Conservation (phyloP, 2,888 invertebrate species). For the Aphelenchoides bicaudatus region DNA sequence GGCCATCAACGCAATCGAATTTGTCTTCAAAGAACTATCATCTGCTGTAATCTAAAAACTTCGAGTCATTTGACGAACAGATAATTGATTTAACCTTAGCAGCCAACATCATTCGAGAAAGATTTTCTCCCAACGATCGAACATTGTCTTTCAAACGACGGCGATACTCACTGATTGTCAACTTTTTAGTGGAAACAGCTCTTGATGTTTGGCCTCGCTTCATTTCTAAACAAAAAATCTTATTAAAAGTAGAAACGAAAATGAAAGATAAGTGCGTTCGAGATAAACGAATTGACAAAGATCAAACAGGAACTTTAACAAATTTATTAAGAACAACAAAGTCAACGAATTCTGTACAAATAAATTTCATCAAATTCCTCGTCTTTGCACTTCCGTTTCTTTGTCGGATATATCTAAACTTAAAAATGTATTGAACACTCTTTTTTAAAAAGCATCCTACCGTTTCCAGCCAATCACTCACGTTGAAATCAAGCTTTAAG, state of each 20-base stretch:
- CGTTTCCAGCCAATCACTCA: constrained; percentile 46
- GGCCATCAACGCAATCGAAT: constrained; percentile 42
- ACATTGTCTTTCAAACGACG: constrained; percentile 91
- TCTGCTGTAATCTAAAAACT: constrained; percentile 30
- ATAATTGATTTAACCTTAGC: constrained; percentile 52
- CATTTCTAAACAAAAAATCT: not conserved
- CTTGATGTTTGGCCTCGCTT: not conserved
- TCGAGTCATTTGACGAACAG: not conserved
- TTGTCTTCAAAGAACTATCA: constrained; percentile 43
- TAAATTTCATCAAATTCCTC: constrained; percentile 1
- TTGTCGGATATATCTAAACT: constrained; percentile 7
- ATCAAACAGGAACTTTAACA: not conserved
- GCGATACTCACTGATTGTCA: constrained; percentile 86
- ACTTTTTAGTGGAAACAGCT: constrained; percentile 73
- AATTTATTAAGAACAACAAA: no score
- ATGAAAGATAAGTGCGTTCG: not conserved
- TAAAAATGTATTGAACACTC: not conserved
- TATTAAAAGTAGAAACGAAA: not conserved
- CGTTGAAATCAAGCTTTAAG: constrained; percentile 40
- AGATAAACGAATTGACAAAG: constrained; percentile 4
- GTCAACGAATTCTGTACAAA: constrained; percentile 7
- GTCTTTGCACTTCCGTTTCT: not conserved
- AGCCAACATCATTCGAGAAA: constrained; percentile 72
- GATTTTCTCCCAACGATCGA: constrained; percentile 94
- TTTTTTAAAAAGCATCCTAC: not conserved